Evolutionary conservation across 2,888 invertebrate genomes (phyloP), one percentile per base, ranked within the genome.

Genomic region (Drosophila nigricruria): DNA sequence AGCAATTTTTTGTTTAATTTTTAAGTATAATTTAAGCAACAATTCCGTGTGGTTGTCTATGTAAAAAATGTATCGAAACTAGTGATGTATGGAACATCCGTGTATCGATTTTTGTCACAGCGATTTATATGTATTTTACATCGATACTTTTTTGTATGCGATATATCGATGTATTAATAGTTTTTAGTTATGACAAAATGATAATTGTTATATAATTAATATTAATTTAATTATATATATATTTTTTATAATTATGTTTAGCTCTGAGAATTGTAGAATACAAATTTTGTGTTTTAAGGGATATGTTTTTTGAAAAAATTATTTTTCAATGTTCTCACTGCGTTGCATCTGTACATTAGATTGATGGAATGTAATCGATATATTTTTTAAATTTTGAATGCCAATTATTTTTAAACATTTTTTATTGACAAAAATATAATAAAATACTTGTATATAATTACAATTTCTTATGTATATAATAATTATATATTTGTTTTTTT

Each of bases 31-130:
- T 61, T 77, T 68, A 73, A 68, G 78, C 64, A 73, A 68, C 68
- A 76, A 65, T 65, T 73, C 58, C 73, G 60, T 64, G 45, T 47
- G 68, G 57, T 63, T 77, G 77, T 16, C 78, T 61, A 59, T 68
- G 59, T 78, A 69, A 73, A 77, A 74, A 75, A 64, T 45, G 36
- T 61, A 76, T 76, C 76, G 78, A 76, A 77, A 68, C 38, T 67
- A 67, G 60, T 76, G 64, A 77, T 68, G 63, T 63, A 53, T 42
- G 36, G 4, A 30, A 42, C 47, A 57, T 43, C 34, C 45, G 56
- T 20, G 12, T 45, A 68, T 73, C 53, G 67, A 62, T 52, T 54
- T 16, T 38, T 56, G 42, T 27, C 42, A 8, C 36, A 23, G 3
- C 32, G 38, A 73, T 53, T 14, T 47, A 14, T 6, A 40, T 45